phyloP scores from a whole-genome alignment of 2,888 invertebrate species.

The Aleiodes testaceus region DNA sequence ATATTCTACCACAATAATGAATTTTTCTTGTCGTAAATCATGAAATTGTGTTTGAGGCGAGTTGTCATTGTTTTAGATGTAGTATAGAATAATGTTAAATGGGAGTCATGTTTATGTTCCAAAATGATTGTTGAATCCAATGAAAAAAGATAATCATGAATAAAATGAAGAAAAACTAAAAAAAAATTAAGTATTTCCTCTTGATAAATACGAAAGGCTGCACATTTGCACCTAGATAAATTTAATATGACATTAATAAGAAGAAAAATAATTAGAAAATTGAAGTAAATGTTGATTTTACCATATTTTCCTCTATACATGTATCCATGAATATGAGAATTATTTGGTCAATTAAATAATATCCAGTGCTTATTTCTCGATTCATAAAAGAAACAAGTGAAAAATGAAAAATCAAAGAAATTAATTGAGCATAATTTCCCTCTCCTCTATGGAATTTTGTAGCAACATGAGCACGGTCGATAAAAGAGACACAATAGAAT shows the following conservation, averaged over 20 bases:
- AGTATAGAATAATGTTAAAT: not conserved
- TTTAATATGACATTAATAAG: no score
- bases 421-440: conserved; percentile 22
- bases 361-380: conserved; percentile 8
- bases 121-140: conserved; percentile 8
- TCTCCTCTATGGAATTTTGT: not conserved
- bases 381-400: not conserved
- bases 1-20: not conserved
- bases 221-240: no score
- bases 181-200: not conserved
- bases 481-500: conserved; percentile 7
- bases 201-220: not conserved
- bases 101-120: conserved; percentile 12
- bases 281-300: no score
- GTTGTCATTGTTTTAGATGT: no score
- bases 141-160: not conserved
- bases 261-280: no score
- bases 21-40: not conserved
- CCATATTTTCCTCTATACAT: conserved; percentile 54
- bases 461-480: conserved; percentile 22
- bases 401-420: not conserved
- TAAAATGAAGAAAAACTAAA: not conserved
- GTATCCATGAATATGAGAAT: conserved; percentile 68
- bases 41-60: no score
- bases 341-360: conserved; percentile 61